These are phyloP conservation scores for Phallusia fumigata DNA, from an alignment of 23 tunicate genomes.

Conservation along the genomic window DNA sequence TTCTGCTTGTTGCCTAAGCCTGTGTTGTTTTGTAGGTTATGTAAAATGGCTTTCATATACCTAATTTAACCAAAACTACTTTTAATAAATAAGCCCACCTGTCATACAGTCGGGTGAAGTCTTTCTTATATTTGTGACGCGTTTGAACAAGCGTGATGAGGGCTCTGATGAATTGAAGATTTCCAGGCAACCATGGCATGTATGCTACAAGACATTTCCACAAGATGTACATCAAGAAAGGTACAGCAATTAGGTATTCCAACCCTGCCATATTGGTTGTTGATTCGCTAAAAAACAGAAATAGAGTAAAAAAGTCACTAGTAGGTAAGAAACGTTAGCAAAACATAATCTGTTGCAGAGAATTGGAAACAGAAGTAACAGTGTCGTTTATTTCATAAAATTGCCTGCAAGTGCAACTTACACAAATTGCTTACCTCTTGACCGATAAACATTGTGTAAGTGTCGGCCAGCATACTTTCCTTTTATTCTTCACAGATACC, in stretches of 20 bases:
- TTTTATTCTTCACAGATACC: no score
- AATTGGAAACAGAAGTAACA: no score
- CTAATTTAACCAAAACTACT: no score
- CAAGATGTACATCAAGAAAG: background rate
- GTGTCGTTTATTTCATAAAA: no score
- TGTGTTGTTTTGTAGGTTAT: background rate
- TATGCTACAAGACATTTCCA: background rate
- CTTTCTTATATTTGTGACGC: background rate
- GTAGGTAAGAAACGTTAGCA: no score
- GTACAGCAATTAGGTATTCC: background rate
- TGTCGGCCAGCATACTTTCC: no score
- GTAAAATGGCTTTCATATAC: no score
- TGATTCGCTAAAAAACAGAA: background rate
- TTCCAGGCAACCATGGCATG: background rate
- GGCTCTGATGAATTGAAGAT: background rate
- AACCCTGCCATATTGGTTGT: background rate
- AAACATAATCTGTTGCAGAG: no score
- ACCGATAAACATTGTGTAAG: no score
- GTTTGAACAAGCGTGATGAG: background rate
- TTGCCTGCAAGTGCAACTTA: no score
- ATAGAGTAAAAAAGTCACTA: background rate
- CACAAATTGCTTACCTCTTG: no score
- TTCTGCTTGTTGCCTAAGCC: constrained; percentile 49
- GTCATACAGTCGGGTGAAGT: background rate
- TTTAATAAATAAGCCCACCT: background rate